Base-by-base conservation (phyloP, 2,113 vertebrate genomes). In the Cettia cetti region DNA sequence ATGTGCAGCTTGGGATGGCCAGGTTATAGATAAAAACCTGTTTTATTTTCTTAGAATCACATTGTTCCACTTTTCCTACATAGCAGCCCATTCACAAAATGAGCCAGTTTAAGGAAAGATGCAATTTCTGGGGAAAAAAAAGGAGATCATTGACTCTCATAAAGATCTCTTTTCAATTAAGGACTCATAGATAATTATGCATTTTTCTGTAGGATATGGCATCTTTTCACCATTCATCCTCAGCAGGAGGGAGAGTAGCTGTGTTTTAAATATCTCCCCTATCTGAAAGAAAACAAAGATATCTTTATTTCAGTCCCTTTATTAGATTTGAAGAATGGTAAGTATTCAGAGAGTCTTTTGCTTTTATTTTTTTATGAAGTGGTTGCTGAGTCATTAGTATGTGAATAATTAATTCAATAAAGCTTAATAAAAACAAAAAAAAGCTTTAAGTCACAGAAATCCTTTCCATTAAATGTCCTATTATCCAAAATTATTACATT, bases 401-500 rank as follows among this genome's bases (percentile, higher is more conserved):
- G 75, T 92, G 33, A 87, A 72, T 85, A 71, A 71, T 79, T 70
- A 93, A 82, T 76, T 93, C 64, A 95, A 56, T 93, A 95, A 93
- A 61, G 13, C 72, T 45, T 90, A 80, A 59, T 88, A 53, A 79
- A 23, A 49, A 90, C 15, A 87, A 60, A 20, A 54, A 54, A 88
- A 91, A 86, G 40, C 89, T 91, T 42, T 69, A 93, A 81, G 87
- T 97, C 89, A 88, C 56, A 74, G 60, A 77, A 92, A 94, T 93
- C 45, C 60, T 69, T 82, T 94, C 53, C 59, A 85, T 92, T 96
- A 92, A 88, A 59, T 86, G 68, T 13, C 9, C 44, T 94, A 31
- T 95, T 95, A 96, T 93, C 59, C 61, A 61, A 96, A 66, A 94
- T 89, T 82, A 95, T 80, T 89, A 64, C 75, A 15, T 82, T 95